Conservation (phyloP, 2,888 invertebrate genomes). For the Synanthedon tipuliformis region DNA sequence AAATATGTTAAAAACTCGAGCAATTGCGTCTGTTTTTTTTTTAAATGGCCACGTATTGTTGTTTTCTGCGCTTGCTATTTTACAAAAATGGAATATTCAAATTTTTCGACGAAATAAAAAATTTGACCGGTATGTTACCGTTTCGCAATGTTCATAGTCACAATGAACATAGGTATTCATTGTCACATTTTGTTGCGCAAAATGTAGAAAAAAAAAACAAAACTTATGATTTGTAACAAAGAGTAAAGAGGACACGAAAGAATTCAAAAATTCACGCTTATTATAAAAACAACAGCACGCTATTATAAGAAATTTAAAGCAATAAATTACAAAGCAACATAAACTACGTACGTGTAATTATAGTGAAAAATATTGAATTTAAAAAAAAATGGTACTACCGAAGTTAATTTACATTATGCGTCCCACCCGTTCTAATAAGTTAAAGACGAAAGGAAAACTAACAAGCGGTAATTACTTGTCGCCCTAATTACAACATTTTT, state of each 20-base stretch:
- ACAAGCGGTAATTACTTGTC: constrained; percentile 50
- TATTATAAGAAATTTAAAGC: constrained; percentile 3
- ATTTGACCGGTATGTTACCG: constrained; percentile 30
- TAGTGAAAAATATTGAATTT: constrained; percentile 25
- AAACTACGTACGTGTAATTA: constrained; percentile 23
- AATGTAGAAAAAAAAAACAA: not conserved
- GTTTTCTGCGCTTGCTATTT: constrained; percentile 8
- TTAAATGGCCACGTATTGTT: constrained; percentile 21
- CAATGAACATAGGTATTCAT: not conserved
- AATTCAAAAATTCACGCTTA: not conserved
- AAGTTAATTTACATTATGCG: constrained; percentile 46
- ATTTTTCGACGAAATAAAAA: constrained; percentile 32
- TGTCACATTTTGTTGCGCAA: not conserved
- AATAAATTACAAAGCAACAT: constrained; percentile 8
- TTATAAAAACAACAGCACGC: not conserved
- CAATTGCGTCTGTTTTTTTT: constrained; percentile 13
- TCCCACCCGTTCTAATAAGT: constrained; percentile 21
- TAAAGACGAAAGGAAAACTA: constrained; percentile 38
- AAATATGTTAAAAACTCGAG: too few species aligned
- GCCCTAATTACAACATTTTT: constrained; percentile 41
- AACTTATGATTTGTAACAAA: not conserved
- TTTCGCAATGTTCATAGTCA: constrained; percentile 16
- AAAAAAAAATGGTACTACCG: constrained; percentile 26
- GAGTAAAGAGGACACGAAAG: not conserved
- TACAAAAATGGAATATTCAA: constrained; percentile 9